Conservation (phyloP, 64 coral and sea anemone genomes). For the Hydrozoanthus tunicans region DNA sequence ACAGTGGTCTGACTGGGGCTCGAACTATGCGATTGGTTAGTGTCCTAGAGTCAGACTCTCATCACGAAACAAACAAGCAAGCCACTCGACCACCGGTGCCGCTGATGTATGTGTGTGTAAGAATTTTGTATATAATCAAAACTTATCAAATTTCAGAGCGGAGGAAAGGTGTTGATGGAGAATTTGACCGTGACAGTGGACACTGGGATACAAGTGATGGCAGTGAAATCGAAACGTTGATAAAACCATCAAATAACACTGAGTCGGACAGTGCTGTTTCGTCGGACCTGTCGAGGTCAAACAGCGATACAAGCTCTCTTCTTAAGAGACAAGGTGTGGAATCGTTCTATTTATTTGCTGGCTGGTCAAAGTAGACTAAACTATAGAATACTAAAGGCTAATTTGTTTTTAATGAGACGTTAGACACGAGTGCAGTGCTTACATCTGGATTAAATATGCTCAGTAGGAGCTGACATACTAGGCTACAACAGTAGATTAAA, state of each 20-base stretch:
- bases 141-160: background rate
- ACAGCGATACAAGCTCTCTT: slow-evolving; percentile 67
- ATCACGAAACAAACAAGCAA: too few species aligned
- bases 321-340: slow-evolving; percentile 33
- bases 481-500: too few species aligned
- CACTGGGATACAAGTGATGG: slow-evolving; percentile 71
- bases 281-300: slow-evolving; percentile 49
- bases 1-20: background rate
- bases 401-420: too few species aligned
- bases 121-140: background rate
- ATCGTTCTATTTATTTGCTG: background rate
- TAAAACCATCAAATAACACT: slow-evolving; percentile 45
- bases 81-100: too few species aligned
- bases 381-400: too few species aligned
- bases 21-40: slow-evolving; percentile 38
- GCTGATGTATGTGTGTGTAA: too few species aligned
- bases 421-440: too few species aligned
- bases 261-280: slow-evolving; percentile 24
- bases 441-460: too few species aligned
- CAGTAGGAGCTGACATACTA: too few species aligned
- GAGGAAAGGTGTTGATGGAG: slow-evolving; percentile 50
- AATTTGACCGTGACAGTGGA: slow-evolving; percentile 85
- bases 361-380: too few species aligned
- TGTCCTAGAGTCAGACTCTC: slow-evolving; percentile 24
- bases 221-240: slow-evolving; percentile 92